A percentile compares a stretch with the other conserved stretches of the same genome.
phyloP scores from a whole-genome alignment of 2,113 vertebrate species.

The Larimichthys crocea region DNA sequence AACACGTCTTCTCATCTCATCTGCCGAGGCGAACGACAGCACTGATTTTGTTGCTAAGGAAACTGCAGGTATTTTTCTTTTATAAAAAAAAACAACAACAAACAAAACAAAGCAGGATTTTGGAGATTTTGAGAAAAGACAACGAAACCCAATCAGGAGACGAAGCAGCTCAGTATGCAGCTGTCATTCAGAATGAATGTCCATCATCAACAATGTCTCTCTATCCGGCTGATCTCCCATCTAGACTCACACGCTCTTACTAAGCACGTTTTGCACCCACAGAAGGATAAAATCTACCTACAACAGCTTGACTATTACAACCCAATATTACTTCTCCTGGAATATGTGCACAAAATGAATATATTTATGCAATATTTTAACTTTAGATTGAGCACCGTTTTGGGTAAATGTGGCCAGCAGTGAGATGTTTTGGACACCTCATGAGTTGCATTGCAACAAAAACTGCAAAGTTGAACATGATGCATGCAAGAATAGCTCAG shows the following conservation, averaged over 20 bases:
- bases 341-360: not conserved
- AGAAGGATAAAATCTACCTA: not conserved
- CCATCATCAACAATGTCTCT: slow-evolving; percentile 12
- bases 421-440: not conserved
- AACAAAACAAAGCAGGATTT: not conserved
- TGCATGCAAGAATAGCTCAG: not conserved
- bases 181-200: slow-evolving; percentile 39
- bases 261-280: not conserved
- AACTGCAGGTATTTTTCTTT: not conserved
- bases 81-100: not conserved
- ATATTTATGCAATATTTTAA: no score
- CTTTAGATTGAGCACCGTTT: no score
- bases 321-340: not conserved
- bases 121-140: slow-evolving; percentile 25
- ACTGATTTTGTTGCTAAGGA: slow-evolving; percentile 11
- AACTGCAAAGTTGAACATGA: not conserved
- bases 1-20: not conserved
- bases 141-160: slow-evolving; percentile 47
- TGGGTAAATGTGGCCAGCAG: not conserved
- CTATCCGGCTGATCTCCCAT: not conserved
- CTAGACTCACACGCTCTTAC: slow-evolving; percentile 4
- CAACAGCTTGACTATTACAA: not conserved
- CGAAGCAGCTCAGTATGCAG: slow-evolving; percentile 35
- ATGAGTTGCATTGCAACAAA: not conserved
- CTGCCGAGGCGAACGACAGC: not conserved